Base-by-base conservation (phyloP, 2,797 vertebrate species). In the Gambelia wislizenii region DNA sequence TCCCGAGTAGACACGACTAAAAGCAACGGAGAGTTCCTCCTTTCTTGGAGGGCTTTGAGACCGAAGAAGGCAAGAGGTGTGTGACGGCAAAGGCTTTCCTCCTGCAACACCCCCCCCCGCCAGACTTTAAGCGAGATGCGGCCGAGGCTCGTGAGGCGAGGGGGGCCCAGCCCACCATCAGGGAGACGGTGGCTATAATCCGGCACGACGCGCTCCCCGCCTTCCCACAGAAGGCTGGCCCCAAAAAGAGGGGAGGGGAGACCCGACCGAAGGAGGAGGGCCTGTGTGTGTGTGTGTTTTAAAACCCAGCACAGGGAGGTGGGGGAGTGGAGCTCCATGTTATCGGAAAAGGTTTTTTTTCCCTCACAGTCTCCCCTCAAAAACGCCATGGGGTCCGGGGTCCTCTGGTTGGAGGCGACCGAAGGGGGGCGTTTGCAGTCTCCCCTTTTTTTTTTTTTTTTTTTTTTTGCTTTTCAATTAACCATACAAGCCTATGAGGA, bases 111-210 rank as follows among this genome's bases (percentile, higher is more conserved):
- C 30, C 30, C 22, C 74, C 74, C 2, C 22, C 42, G 1, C 44
- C 75, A 59, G 8, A 76, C n/a, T 87, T 70, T 92, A 90, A 92
- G 90, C 79, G 92, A 87, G 90, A 88, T 87, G 84, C 82, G 1
- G 49, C 49, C 86, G 90, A n/a, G 82, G 36, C 36, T n/a, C 33
- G n/a, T n/a, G n/a, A n/a, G n/a, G n/a, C 78, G n/a, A 18, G 20
- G 54, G 33, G 52, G 49, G 49, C n/a, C n/a, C n/a, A 49, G 49
- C 49, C 42, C 2, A 20, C 42, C 82, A n/a, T 33, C 64, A 69
- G 6, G 2, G 76, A 25, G 47, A 47, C 5, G 16, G 42, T 10
- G 12, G 49, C n/a, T 72, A 27, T 44, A 33, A 85, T 2, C 22
- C 79, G 4, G 18, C 8, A 8, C 78, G n/a, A 22, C 27, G 20